phyloP scores from a whole-genome alignment of 2,888 invertebrate genomes.

The Agapostemon virescens region DNA sequence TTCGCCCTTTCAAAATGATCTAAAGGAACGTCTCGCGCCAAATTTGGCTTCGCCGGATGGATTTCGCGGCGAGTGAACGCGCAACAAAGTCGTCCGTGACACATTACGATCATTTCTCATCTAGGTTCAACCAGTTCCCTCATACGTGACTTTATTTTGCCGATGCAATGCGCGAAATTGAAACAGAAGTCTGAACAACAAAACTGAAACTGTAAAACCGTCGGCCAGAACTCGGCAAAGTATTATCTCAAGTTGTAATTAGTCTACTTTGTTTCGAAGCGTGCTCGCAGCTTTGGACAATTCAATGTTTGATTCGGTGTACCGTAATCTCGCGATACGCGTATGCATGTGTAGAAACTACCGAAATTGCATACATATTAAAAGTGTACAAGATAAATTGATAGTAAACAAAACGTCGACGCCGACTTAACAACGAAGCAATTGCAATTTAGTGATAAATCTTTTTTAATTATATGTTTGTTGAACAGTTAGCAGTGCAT shows the following conservation, averaged over 20 bases:
- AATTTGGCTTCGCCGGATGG: background rate
- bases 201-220: background rate
- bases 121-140: background rate
- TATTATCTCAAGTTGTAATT: background rate
- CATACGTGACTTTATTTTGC: background rate
- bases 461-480: background rate
- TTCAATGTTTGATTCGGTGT: background rate
- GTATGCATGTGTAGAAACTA: no score
- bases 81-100: background rate
- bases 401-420: no score
- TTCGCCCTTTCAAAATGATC: background rate
- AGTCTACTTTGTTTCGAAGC: background rate
- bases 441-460: no score
- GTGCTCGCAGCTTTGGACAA: background rate
- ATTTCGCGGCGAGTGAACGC: background rate
- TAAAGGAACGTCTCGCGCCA: background rate
- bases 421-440: no score
- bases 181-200: background rate
- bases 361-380: background rate
- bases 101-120: background rate
- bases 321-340: no score
- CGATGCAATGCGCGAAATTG: background rate
- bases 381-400: background rate
- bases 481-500: background rate
- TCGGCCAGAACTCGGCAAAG: background rate